Percentiles rank a stretch among this genome's conserved stretches.
Conservation (phyloP, 1,140 invertebrate genomes). For the Ooceraea biroi region DNA sequence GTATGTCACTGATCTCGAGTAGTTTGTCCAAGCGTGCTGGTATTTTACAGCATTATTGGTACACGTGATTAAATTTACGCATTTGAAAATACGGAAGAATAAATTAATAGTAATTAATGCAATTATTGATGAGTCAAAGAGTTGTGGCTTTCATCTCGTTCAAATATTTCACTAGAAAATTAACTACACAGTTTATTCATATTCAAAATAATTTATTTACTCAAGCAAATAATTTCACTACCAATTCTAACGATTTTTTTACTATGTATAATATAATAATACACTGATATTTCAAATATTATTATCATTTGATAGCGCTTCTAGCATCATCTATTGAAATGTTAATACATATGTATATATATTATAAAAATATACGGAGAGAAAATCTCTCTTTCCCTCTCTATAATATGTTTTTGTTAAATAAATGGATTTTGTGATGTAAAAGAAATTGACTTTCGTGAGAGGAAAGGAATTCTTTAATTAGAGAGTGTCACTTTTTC, state of each 20-base stretch:
- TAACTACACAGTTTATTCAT: no score
- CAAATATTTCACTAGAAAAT: no score
- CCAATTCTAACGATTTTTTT: no score
- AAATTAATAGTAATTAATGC: neutral
- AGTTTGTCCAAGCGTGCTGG: neutral
- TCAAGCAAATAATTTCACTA: no score
- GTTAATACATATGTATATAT: slow-evolving; percentile 5
- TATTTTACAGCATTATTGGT: neutral
- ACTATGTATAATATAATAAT: no score
- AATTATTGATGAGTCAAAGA: no score
- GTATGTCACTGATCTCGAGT: neutral
- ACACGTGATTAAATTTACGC: neutral
- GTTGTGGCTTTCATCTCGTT: no score
- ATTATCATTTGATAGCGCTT: no score
- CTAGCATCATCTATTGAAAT: neutral
- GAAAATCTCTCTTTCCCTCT: neutral
- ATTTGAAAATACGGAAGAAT: neutral
- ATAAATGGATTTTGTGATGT: neutral
- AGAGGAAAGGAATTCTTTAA: neutral
- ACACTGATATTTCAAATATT: no score
- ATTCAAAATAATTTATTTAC: no score
- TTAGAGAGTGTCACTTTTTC: neutral
- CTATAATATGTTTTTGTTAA: neutral
- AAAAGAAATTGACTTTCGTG: neutral
- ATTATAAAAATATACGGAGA: neutral